phyloP scores from a whole-genome alignment of 53 echinoderm and acorn worm species.

The Apostichopus leukothele region DNA sequence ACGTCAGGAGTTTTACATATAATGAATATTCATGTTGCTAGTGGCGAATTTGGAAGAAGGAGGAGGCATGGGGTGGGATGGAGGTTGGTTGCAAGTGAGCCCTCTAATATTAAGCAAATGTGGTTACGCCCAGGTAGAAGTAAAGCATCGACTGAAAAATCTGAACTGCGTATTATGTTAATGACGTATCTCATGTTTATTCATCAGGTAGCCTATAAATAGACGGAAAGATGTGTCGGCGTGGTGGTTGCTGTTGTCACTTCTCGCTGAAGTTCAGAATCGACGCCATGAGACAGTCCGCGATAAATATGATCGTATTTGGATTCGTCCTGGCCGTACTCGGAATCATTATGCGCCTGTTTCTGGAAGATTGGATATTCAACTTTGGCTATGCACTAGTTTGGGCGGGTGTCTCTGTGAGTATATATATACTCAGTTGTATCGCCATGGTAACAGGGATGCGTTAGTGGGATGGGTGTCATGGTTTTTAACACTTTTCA shows the following conservation, averaged over 20 bases:
- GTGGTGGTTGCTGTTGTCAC: conserved; percentile 22
- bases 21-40: no score
- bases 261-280: conserved; percentile 20
- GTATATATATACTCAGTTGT: background rate
- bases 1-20: no score
- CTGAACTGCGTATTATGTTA: no score
- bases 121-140: no score
- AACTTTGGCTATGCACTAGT: conserved; percentile 23
- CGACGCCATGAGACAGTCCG: conserved; percentile 15
- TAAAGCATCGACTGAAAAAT: no score
- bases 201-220: background rate
- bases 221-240: conserved; percentile 7
- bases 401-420: conserved; percentile 38
- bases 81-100: background rate
- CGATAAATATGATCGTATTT: conserved; percentile 32
- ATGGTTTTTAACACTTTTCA: no score
- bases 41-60: no score
- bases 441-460: no score
- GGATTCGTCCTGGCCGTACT: background rate
- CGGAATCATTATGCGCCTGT: conserved; percentile 11
- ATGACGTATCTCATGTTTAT: background rate
- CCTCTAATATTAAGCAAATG: no score
- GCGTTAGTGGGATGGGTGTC: no score
- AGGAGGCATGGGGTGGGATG: background rate
- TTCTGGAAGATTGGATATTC: conserved; percentile 26